Base-by-base conservation (phyloP, 2,888 invertebrate species). In the Microctonus hyperodae region DNA sequence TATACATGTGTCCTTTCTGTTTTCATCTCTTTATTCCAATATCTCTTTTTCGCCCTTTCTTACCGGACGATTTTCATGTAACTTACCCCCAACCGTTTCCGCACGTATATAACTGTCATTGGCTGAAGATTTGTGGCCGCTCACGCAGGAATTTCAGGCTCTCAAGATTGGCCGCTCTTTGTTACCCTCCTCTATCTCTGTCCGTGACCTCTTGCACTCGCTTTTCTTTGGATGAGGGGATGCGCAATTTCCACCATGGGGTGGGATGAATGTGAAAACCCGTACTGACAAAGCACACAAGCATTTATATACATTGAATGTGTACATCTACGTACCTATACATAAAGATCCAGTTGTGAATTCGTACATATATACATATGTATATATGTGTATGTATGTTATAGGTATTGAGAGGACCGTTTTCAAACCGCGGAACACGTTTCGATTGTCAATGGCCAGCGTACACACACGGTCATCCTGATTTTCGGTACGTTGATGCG, bases 21-120 rank as follows among this genome's bases (percentile, higher is more conserved):
- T 58, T 23, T 56, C 40, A 37, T 48, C 53, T 35, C 28, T 28
- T 28, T 28, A 28, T 28, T 28, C 28, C 28, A 28, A 48, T 60
- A 48, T 55, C 53, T 35, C 55, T 59, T 58, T 55, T 58, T 51
- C 51, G 31, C 61, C 51, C 50, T 64, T 28, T 55, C n/a, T 48
- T 35, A n/a, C 37, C 51, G 51, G 25, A 48, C 57, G 56, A 64
- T 28, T 60, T 64, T 64, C 53, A 56, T 61, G 57, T 56, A 55
- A 64, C 59, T 50, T 51, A 40, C 59, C 65, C 57, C 57, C 33
- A 55, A 55, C 28, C 37, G 63, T 51, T 35, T 20, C 64, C 40
- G 61, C 59, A 58, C 37, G 58, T 64, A 58, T 50, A 65, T 61
- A 71, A 67, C 72, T 72, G 71, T 72, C 72, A 69, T 71, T 71